These are phyloP conservation scores for Alosa sapidissima DNA, from an alignment of 2,797 vertebrate species.

Conservation along the genomic window DNA sequence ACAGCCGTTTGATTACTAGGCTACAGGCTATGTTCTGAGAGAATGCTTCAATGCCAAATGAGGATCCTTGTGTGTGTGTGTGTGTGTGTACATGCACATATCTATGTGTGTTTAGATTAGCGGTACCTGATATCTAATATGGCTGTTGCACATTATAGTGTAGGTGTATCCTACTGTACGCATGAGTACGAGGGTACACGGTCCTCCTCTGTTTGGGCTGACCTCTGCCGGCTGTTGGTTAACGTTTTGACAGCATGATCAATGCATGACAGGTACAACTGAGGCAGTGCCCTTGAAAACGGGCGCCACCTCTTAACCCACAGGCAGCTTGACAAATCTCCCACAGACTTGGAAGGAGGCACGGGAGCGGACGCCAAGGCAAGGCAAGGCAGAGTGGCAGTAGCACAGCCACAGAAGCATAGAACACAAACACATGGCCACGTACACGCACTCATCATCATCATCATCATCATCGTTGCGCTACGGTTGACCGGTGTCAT, in stretches of 20 bases:
- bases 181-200: neutral
- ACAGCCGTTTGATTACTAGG: conserved; percentile 6
- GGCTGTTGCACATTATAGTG: neutral
- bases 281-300: conserved; percentile 13
- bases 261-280: neutral
- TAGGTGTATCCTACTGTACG: neutral
- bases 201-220: neutral
- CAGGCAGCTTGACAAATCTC: conserved; percentile 38
- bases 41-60: neutral
- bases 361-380: neutral
- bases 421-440: neutral
- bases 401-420: neutral
- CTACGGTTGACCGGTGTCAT: neutral
- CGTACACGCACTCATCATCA: neutral
- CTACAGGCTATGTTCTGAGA: conserved; percentile 17
- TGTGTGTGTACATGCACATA: neutral
- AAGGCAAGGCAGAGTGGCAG: neutral
- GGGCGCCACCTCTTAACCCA: conserved; percentile 48
- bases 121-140: neutral
- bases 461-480: no score
- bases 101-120: neutral
- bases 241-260: conserved; percentile 11
- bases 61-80: neutral
- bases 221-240: neutral
- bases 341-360: neutral